phyloP scores from a whole-genome alignment of 2,113 vertebrate species.

The Catharus bicknelli region DNA sequence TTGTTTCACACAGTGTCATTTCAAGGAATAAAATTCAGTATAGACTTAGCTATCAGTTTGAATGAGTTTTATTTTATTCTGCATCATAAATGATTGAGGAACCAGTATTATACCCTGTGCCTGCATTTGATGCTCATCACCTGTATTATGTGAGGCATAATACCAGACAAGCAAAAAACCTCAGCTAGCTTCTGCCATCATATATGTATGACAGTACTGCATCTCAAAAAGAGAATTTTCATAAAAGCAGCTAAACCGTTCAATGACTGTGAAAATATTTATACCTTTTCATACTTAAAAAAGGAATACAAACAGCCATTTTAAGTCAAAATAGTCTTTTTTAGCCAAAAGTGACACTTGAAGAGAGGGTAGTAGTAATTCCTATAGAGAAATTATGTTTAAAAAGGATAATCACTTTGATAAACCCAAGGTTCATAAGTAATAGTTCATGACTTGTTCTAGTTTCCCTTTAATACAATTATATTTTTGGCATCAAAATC shows the following conservation, averaged over 20 bases:
- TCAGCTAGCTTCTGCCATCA: background rate
- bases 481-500: background rate
- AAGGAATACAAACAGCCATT: background rate
- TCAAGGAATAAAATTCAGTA: background rate
- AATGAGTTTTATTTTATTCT: background rate
- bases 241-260: background rate
- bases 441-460: background rate
- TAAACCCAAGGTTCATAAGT: background rate
- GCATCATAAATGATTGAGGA: background rate
- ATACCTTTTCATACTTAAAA: background rate
- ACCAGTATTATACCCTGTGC: background rate
- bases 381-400: background rate
- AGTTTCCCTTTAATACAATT: background rate
- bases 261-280: background rate
- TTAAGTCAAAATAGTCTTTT: background rate
- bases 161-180: background rate
- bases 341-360: background rate
- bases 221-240: background rate
- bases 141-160: background rate
- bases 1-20: background rate
- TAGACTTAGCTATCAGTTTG: background rate
- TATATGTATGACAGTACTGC: background rate
- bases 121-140: background rate
- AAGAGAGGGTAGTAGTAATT: background rate
- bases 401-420: background rate